Base-by-base conservation (phyloP, 2,113 vertebrate species). In the Lynx canadensis region DNA sequence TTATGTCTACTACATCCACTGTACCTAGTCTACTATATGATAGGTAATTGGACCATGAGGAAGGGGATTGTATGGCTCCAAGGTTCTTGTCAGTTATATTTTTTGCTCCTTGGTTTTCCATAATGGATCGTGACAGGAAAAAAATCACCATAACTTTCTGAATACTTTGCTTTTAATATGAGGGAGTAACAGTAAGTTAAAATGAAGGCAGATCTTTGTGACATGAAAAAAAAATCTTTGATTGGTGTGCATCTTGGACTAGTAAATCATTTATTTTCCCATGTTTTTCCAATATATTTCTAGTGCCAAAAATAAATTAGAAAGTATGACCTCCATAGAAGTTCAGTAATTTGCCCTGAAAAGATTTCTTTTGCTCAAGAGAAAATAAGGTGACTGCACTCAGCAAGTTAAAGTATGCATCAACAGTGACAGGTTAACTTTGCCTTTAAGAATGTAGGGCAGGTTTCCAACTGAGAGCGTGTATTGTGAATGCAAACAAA, bases 221-320 rank as follows among this genome's bases (percentile, higher is more conserved):
- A n/a, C 57, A 57, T 36, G 29, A 76, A 41, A 65, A 13, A 38
- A 41, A 69, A 36, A 9, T 36, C 63, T 84, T 76, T 89, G 89
- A 69, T 69, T 81, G 36, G 38, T 52, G 36, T 86, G 45, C 8
- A 92, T 60, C 33, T 94, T 15, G 55, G 50, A 90, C 6, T 65
- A 5, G 25, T 33, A 82, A 88, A 84, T 73, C 41, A 91, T 55
- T 97, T 87, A 50, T 65, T 97, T 85, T 85, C 84, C 33, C 69
- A 38, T 21, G 60, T 93, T 84, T 73, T 87, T 19, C 27, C 11
- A 41, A 81, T 52, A 45, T 57, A 65, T 57, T 90, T 92, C 38
- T 89, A 86, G 15, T 73, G n/a, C 12, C 45, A 52, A 52, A 96
- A 92, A 27, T 57, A 95, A 68, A 84, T 31, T 71, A 50, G 50